These are phyloP conservation scores for Phodopus roborovskii DNA, from an alignment of 2,113 vertebrate species.

Conservation along the genomic window DNA sequence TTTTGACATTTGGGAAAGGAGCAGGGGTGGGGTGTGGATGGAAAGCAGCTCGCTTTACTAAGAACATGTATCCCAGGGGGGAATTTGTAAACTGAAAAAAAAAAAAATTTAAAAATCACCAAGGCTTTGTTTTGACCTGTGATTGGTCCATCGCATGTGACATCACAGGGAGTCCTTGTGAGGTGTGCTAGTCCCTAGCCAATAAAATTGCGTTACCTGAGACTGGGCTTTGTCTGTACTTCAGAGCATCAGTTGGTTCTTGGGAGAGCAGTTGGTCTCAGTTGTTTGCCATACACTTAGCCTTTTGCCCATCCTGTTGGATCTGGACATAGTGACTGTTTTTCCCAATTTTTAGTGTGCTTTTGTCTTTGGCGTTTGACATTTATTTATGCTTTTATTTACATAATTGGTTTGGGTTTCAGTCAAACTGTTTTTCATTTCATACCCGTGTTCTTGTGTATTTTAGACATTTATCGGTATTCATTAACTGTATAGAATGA, in stretches of 20 bases:
- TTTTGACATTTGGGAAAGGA: no score
- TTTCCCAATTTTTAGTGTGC: background rate
- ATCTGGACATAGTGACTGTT: background rate
- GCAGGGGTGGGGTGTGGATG: no score
- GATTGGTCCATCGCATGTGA: background rate
- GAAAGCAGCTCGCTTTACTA: no score
- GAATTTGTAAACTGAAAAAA: background rate
- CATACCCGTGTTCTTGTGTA: background rate
- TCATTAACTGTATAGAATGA: background rate
- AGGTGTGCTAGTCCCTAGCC: background rate
- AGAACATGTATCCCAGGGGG: background rate
- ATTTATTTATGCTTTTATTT: background rate
- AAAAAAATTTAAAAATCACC: background rate
- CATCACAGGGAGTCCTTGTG: background rate
- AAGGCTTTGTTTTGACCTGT: background rate
- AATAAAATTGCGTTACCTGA: background rate
- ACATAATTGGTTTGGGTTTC: background rate
- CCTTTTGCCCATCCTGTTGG: no score
- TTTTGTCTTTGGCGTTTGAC: background rate
- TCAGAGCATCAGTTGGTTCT: background rate
- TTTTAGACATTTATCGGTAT: background rate
- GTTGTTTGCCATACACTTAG: no score
- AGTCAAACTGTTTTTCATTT: background rate
- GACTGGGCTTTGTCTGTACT: background rate
- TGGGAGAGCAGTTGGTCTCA: background rate